Conservation (phyloP, 2,888 invertebrate genomes). For the Caenorhabditis sp. region DNA sequence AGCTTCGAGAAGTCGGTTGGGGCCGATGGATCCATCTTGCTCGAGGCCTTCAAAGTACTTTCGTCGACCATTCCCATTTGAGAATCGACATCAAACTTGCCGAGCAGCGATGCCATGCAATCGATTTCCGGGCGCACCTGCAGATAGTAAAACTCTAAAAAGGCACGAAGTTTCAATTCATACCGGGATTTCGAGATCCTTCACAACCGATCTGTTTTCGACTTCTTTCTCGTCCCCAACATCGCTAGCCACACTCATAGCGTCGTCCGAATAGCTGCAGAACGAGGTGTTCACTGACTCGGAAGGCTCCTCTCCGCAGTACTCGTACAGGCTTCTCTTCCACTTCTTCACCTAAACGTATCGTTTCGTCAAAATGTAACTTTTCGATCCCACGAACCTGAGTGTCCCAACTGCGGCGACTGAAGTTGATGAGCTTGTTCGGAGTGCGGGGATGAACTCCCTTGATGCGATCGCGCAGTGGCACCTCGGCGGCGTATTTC, state of each 20-base stretch:
- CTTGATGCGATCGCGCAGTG: slow-evolving; percentile 64
- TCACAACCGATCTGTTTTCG: slow-evolving; percentile 34
- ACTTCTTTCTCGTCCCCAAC: slow-evolving; percentile 31
- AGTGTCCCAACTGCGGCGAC: slow-evolving; percentile 93
- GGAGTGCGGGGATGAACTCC: slow-evolving; percentile 89
- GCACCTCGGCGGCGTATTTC: slow-evolving; percentile 67
- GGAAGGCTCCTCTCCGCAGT: slow-evolving; percentile 75
- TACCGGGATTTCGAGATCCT: slow-evolving; percentile 43
- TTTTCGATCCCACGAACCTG: slow-evolving; percentile 80
- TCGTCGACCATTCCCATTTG: slow-evolving; percentile 66
- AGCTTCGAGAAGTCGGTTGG: slow-evolving; percentile 69
- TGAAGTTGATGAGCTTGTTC: slow-evolving; percentile 89
- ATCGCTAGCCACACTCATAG: slow-evolving; percentile 40
- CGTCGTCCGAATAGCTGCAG: slow-evolving; percentile 62
- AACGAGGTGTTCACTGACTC: slow-evolving; percentile 74
- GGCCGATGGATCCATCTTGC: slow-evolving; percentile 51
- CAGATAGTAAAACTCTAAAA: no score
- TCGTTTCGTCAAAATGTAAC: neutral
- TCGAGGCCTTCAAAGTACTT: slow-evolving; percentile 72
- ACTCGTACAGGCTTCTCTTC: slow-evolving; percentile 75
- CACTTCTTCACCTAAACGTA: slow-evolving; percentile 66
- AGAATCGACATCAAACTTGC: slow-evolving; percentile 74
- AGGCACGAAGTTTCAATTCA: neutral
- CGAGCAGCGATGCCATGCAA: slow-evolving; percentile 75
- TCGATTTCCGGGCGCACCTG: slow-evolving; percentile 71